A percentile compares a stretch with the other conserved stretches of the same genome.
Conservation (phyloP, 2,888 invertebrate species). For the Aproaerema taeniolella region DNA sequence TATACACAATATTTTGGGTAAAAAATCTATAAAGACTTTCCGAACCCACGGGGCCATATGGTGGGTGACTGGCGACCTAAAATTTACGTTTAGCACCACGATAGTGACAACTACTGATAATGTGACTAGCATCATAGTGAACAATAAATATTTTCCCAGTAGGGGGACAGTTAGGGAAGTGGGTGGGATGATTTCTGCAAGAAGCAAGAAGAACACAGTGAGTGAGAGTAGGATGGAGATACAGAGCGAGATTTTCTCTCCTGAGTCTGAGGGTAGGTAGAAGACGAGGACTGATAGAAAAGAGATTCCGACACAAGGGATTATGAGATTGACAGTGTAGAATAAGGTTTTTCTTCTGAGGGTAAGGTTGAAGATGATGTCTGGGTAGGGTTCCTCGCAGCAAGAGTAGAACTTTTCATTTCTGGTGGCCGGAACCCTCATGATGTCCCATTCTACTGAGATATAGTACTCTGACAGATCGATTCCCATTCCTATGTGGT, state of each 20-base stretch:
- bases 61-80: constrained; percentile 93
- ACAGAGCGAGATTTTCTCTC: constrained; percentile 98
- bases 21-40: constrained; percentile 88
- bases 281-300: constrained; percentile 98
- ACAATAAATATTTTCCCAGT: constrained; percentile 93
- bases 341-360: constrained; percentile 96
- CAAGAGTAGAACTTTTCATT: constrained; percentile 97
- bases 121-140: constrained; percentile 96
- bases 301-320: constrained; percentile 97
- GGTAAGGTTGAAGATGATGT: constrained; percentile 98
- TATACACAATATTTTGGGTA: constrained; percentile 92
- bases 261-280: constrained; percentile 97
- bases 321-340: constrained; percentile 98
- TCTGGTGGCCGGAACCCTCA: constrained; percentile 92
- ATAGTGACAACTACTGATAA: constrained; percentile 95
- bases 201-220: constrained; percentile 94
- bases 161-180: constrained; percentile 95
- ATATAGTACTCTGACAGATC: constrained; percentile 96
- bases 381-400: constrained; percentile 97
- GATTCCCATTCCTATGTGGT: constrained; percentile 92
- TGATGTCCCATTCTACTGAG: constrained; percentile 99
- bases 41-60: constrained; percentile 95
- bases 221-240: constrained; percentile 95
- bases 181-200: constrained; percentile 96
- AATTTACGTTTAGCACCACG: constrained; percentile 95